These are phyloP conservation scores for Sepiola atlantica DNA, from an alignment of 2,888 invertebrate genomes.

Conservation along the genomic window DNA sequence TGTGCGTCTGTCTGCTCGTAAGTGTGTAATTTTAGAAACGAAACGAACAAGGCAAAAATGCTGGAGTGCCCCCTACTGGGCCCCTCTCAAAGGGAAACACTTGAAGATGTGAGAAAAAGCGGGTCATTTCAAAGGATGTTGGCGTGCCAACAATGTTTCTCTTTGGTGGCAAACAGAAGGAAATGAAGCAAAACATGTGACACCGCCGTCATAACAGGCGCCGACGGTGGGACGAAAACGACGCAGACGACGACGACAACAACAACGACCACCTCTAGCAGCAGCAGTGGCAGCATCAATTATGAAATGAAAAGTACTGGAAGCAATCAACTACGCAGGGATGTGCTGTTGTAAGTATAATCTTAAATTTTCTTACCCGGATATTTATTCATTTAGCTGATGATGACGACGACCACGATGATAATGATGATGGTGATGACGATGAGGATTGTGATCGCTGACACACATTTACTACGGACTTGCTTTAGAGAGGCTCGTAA, in stretches of 20 bases:
- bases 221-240: background rate
- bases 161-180: background rate
- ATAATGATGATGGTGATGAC: too few species aligned
- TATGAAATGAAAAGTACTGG: too few species aligned
- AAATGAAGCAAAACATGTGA: constrained; percentile 1
- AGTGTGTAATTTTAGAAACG: background rate
- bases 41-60: background rate
- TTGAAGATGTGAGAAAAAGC: background rate
- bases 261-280: background rate
- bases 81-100: background rate
- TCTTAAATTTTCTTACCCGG: too few species aligned
- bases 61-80: background rate
- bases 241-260: background rate
- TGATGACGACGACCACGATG: too few species aligned
- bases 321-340: too few species aligned
- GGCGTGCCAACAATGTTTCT: background rate
- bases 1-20: background rate
- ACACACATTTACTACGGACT: too few species aligned
- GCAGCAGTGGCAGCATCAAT: too few species aligned
- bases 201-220: background rate
- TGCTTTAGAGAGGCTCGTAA: too few species aligned
- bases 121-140: background rate
- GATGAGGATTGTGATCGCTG: too few species aligned
- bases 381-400: too few species aligned
- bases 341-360: too few species aligned